Evolutionary conservation across 2,797 vertebrate species (phyloP).

Genomic region (Sebastes hubbsi): DNA sequence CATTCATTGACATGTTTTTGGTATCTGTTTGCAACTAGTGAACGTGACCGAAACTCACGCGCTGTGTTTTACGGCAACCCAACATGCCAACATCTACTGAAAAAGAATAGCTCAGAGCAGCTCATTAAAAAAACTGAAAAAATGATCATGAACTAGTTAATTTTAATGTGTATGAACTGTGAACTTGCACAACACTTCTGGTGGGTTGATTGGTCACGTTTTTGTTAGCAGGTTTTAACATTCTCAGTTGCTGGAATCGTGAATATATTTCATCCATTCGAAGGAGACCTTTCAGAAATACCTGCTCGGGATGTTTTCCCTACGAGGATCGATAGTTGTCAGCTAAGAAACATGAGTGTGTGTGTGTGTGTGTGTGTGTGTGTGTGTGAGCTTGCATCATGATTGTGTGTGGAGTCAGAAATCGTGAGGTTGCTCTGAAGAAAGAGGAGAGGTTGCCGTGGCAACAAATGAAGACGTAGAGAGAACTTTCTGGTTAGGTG

Average conservation of each 20-base stretch:
- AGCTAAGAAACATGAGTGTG: not conserved
- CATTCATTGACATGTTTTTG: no score
- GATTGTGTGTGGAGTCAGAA: not conserved
- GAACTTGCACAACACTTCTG: no score
- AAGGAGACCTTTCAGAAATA: conserved; percentile 18
- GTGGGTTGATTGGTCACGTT: no score
- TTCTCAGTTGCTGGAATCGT: not conserved
- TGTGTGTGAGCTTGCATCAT: not conserved
- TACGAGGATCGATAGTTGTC: conserved; percentile 8
- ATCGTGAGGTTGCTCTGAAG: not conserved
- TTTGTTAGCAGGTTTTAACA: not conserved
- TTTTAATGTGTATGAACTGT: no score
- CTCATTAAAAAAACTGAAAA: no score
- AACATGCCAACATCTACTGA: no score
- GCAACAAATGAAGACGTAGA: conserved; percentile 50
- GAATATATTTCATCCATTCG: not conserved
- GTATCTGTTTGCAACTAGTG: no score
- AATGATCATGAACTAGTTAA: no score
- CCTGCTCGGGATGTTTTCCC: not conserved
- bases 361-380: no score
- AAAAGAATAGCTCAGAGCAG: no score
- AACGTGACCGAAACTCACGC: no score
- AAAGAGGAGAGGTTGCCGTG: conserved; percentile 42
- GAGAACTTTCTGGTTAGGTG: not conserved
- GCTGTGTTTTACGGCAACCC: no score